Evolutionary conservation across 2,113 vertebrate species (phyloP).

Genomic region (Fregata magnificens): DNA sequence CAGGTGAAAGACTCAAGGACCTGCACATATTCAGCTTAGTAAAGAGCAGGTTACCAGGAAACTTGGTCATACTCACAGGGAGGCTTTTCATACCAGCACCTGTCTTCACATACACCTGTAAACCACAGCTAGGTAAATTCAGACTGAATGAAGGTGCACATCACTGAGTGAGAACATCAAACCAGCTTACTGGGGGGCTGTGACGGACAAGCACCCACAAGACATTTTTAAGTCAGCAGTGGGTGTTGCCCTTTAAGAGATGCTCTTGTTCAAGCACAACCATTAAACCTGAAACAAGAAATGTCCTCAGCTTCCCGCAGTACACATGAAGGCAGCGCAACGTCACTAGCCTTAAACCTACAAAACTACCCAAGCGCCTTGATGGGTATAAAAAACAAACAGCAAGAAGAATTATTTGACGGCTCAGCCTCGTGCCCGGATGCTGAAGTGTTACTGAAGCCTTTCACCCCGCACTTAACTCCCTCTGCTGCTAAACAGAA

Average conservation of each 20-base stretch:
- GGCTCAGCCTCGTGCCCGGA: neutral
- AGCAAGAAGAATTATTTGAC: neutral
- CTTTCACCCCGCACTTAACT: conserved; percentile 47
- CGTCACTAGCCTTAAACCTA: neutral
- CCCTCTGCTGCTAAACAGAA: conserved; percentile 6
- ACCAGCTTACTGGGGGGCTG: accelerated
- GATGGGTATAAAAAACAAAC: neutral
- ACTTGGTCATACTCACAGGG: neutral
- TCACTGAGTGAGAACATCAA: accelerated
- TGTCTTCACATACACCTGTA: neutral
- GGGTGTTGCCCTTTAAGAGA: neutral
- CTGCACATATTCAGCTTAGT: neutral
- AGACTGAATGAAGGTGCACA: neutral
- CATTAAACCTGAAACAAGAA: neutral
- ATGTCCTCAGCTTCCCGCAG: neutral
- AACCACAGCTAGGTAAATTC: neutral
- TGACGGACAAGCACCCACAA: neutral
- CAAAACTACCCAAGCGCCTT: neutral
- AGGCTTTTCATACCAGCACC: neutral
- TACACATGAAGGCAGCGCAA: neutral
- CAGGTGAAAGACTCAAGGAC: neutral
- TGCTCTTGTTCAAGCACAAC: neutral
- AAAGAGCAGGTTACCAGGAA: neutral
- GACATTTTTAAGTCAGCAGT: neutral
- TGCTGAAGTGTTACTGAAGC: conserved; percentile 30